A percentile compares a stretch with the other conserved stretches of the same genome.
phyloP scores from a whole-genome alignment of 1,140 invertebrate species.

The Bactericera cockerelli region DNA sequence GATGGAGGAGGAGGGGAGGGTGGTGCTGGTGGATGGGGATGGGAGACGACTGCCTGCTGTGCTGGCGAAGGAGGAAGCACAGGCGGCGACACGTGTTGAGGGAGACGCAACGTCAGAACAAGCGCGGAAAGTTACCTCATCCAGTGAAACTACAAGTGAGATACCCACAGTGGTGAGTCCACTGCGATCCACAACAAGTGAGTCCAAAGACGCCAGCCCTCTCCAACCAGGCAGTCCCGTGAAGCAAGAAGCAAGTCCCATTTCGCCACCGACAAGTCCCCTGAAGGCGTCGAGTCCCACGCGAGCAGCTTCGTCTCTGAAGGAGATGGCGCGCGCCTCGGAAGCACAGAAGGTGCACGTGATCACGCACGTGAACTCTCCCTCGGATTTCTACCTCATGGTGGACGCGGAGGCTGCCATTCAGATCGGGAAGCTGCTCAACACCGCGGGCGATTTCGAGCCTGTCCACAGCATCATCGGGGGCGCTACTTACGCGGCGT shows the following conservation, averaged over 20 bases:
- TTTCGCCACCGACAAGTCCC: not conserved
- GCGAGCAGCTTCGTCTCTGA: not conserved
- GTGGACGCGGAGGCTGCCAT: constrained; percentile 32
- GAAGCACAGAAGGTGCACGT: not conserved
- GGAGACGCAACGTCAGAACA: not conserved
- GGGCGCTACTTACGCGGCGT: not conserved
- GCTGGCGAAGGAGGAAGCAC: not conserved
- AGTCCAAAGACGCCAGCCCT: no score
- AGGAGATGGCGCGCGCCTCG: not conserved
- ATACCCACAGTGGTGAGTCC: no score
- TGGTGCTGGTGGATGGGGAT: not conserved
- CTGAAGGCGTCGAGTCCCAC: not conserved
- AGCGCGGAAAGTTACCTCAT: not conserved
- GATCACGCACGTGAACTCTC: constrained; percentile 40
- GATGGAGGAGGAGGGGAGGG: not conserved
- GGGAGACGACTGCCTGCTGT: not conserved
- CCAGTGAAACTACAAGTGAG: not conserved
- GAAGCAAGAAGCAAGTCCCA: no score
- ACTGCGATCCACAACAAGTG: no score
- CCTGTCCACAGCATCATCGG: not conserved
- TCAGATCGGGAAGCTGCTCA: not conserved
- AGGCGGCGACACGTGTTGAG: not conserved
- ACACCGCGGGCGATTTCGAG: not conserved
- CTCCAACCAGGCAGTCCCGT: no score
- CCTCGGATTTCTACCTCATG: constrained; percentile 48